phyloP scores from a whole-genome alignment of 2,888 invertebrate species.

The Thyatira batis region DNA sequence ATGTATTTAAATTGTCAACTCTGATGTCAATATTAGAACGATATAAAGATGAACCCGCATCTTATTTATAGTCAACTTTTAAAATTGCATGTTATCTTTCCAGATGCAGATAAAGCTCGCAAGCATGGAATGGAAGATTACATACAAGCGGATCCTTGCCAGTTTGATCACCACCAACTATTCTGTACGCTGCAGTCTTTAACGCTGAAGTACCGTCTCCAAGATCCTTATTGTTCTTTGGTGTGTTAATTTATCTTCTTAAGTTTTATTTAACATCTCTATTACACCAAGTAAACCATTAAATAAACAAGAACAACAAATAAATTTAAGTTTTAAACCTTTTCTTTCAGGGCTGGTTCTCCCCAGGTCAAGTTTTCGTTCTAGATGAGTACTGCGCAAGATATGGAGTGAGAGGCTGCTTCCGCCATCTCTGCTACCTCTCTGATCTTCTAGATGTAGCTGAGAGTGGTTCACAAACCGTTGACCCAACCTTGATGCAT shows the following conservation, averaged over 20 bases:
- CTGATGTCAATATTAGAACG: no score
- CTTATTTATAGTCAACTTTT: no score
- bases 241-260: conserved; percentile 78
- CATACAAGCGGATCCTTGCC: conserved; percentile 99
- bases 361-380: conserved; percentile 99
- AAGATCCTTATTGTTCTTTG: conserved; percentile 99
- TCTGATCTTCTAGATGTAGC: conserved; percentile 97
- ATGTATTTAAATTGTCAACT: no score
- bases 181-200: conserved; percentile 96
- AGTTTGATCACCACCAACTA: conserved; percentile 96
- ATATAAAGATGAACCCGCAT: no score
- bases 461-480: conserved; percentile 94
- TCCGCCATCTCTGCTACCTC: conserved; percentile 97
- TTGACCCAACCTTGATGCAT: conserved; percentile 99
- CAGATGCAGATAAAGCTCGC: conserved; percentile 96
- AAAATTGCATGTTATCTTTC: no score
- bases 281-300: not conserved
- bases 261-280: no score
- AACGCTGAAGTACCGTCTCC: conserved; percentile 96
- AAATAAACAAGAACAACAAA: not conserved
- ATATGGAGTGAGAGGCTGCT: conserved; percentile 98
- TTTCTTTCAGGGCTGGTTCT: conserved; percentile 96
- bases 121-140: conserved; percentile 99
- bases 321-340: conserved; percentile 1
- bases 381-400: conserved; percentile 98